Evolutionary conservation across 30 jellyfish, hydroid and myxozoan species (phyloP), one percentile per base, ranked within the genome.

Genomic region (Mastigias papua): DNA sequence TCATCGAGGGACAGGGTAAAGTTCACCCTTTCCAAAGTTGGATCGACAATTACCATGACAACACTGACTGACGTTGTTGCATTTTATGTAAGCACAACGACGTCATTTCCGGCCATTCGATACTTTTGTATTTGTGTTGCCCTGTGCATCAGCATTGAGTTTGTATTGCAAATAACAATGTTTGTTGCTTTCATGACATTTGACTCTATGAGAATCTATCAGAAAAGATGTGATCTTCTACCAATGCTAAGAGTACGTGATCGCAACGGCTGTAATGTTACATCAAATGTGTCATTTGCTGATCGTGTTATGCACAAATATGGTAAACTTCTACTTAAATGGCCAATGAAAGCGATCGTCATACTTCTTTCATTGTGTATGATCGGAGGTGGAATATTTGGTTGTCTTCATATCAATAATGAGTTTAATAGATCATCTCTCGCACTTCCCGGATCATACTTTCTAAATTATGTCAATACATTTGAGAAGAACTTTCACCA

Each of bases 21-120:
- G 31, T 48, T 33, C 19, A 48, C 98, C 17, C 66, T 91, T 68
- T 34, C 92, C 28, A 75, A 54, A 31, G 89, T 84, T 19, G 96
- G 98, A 1, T 90, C 93, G 11, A 83, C 98, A 8, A 91, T 91
- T 51, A 69, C 96, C 48, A 91, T 91, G 98, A 91, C 98, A 49
- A 86, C 98, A 32, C 35, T 91, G 34, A 91, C 97, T 15, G 97
- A 91, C 77, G 34, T 84, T 22, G 79, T 91, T 4, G 97, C 97
- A 0, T 91, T 91, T 71, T 81, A 50, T 32, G 84, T 91, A 1
- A 76, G 96, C n/a, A 76, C 96, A n/a, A 33, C 86, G 13, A 84
- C 93, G 17, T 71, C 77, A 23, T 91, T 84, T 66, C 98, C 96
- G 2, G 98, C 93, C 58, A 86, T 91, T 22, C 33, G 78, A 51